Percentiles rank a stretch among this genome's conserved stretches.
Evolutionary conservation across 2,113 vertebrate genomes (phyloP).

Genomic region (Ptilonorhynchus violaceus): DNA sequence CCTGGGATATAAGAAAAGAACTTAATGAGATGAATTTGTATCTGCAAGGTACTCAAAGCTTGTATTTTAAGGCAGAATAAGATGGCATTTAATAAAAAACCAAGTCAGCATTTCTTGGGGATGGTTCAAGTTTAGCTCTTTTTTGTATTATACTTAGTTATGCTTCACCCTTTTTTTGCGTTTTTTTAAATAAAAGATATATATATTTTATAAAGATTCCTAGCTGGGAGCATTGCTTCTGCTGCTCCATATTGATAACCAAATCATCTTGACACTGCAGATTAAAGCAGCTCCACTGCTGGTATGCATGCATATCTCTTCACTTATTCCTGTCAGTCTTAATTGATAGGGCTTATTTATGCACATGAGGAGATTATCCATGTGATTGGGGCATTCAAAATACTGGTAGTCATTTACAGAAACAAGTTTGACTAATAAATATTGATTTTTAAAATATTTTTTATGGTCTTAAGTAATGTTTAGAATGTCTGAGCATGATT

Average conservation of each 20-base stretch:
- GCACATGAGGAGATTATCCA: neutral
- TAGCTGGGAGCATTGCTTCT: neutral
- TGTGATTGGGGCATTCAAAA: neutral
- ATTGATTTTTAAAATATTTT: neutral
- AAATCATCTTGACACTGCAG: neutral
- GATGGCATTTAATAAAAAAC: neutral
- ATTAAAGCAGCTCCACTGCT: neutral
- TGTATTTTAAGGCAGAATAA: neutral
- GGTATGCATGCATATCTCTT: neutral
- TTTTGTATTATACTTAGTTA: neutral
- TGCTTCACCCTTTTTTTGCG: neutral
- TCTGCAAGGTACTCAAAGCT: neutral
- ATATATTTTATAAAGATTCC: neutral
- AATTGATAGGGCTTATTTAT: neutral
- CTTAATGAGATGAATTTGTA: neutral
- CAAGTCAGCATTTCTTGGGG: neutral
- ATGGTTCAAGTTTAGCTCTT: neutral
- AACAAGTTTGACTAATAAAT: neutral
- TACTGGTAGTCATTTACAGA: neutral
- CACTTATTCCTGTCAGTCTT: neutral
- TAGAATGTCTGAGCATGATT: neutral
- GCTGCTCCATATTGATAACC: neutral
- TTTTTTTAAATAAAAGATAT: too few species aligned
- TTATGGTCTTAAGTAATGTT: neutral
- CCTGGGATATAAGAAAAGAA: neutral